Conservation (phyloP, 2,113 vertebrate genomes). For the Amazona guildingii region DNA sequence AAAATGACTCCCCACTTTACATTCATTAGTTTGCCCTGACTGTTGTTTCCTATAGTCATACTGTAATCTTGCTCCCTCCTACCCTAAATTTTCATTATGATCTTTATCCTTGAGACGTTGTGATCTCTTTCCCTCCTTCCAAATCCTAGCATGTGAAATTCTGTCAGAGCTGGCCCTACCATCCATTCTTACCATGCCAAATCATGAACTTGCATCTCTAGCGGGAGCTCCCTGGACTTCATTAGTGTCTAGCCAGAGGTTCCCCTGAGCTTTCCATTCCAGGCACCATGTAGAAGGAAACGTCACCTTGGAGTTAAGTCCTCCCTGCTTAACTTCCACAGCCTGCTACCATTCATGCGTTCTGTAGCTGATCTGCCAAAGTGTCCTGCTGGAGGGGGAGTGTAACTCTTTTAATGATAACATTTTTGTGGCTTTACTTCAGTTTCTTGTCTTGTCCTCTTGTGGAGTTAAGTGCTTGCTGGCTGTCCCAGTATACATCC, state of each 20-base stretch:
- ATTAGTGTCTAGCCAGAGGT: neutral
- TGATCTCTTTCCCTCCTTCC: neutral
- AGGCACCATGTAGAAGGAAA: neutral
- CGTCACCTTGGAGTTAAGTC: neutral
- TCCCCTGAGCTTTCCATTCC: neutral
- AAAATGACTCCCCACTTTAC: neutral
- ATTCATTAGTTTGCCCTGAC: neutral
- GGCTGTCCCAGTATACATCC: neutral
- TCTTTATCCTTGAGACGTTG: neutral
- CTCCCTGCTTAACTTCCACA: neutral
- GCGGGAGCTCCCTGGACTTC: neutral
- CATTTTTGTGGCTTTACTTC: neutral
- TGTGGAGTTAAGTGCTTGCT: neutral
- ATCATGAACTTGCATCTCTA: neutral
- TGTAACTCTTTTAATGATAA: neutral
- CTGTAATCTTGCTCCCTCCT: neutral
- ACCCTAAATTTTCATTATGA: neutral
- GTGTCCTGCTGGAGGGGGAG: neutral
- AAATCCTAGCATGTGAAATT: neutral
- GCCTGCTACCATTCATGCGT: neutral
- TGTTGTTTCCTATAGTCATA: neutral
- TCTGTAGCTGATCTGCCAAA: neutral
- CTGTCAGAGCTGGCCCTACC: neutral
- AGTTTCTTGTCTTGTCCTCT: neutral
- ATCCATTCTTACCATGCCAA: neutral